Evolutionary conservation across 2,113 vertebrate genomes (phyloP), one percentile per base, ranked within the genome.

Genomic region (Oreochromis spilurus): DNA sequence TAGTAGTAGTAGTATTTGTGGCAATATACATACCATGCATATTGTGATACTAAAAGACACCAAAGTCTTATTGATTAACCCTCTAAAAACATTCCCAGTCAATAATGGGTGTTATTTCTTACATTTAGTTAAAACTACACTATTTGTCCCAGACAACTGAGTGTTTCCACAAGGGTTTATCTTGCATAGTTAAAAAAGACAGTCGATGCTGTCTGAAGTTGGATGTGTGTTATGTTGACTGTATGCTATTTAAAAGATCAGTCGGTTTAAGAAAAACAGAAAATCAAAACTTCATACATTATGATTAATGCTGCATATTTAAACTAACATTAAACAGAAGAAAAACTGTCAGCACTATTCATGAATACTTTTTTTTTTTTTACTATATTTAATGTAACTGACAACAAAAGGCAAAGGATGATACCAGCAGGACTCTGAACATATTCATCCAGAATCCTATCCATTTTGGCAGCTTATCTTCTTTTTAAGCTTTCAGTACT

Each of bases 381-480:
- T 9, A 77, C 26, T 1, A 52, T 77, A 77, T n/a, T 77, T n/a
- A 52, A 77, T 52, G 4, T 77, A 31, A 65, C 6, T 77, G 16
- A 52, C 45, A 77, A 50, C 45, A 77, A 50, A 50, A 50, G 43
- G 43, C 24, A 31, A 50, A 81, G n/a, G 45, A 40, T 54, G 14
- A 52, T 60, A n/a, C 52, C 38, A 65, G 45, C 6, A 50, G 58
- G 24, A 19, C 57, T 86, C 45, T 55, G 53, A 82, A 86, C 79
- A 31, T 77, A 89, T 58, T 87, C 75, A 86, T 70, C 8, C 48
- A 75, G 55, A 83, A 65, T 77, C 60, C 10, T 31, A 55, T 91
- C 78, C 55, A 38, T 81, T 36, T 53, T 82, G 82, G 43, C 80
- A 87, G 83, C 80, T 84, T 84, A 85, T 87, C 79, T 85, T 48